Conservation (phyloP, 2,797 vertebrate species). For the Protonibea diacanthus region DNA sequence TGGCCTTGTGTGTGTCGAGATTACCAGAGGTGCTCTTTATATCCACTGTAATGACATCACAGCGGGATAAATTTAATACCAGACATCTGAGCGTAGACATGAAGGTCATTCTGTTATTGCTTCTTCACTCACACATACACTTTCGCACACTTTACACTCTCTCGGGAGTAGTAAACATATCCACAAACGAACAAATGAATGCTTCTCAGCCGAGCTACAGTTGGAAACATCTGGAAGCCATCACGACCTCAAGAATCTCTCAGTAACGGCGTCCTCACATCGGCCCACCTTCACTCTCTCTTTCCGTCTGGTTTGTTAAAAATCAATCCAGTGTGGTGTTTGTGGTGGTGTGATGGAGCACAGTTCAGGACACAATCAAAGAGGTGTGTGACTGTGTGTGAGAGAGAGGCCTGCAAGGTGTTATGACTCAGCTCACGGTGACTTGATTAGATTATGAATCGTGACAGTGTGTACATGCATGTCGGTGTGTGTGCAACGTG, state of each 20-base stretch:
- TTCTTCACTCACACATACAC: constrained; percentile 21
- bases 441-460: constrained; percentile 59
- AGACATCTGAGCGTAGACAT: constrained; percentile 43
- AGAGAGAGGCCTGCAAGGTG: constrained; percentile 54
- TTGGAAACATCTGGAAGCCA: constrained; percentile 63
- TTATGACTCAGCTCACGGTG: constrained; percentile 54
- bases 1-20: constrained; percentile 20
- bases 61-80: constrained; percentile 53
- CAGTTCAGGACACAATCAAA: constrained; percentile 34
- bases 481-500: constrained; percentile 30
- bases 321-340: constrained; percentile 17
- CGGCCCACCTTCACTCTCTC: constrained; percentile 21
- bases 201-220: constrained; percentile 22
- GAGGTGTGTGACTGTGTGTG: constrained; percentile 50
- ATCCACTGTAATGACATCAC: constrained; percentile 42
- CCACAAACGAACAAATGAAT: constrained; percentile 5
- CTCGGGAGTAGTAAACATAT: constrained; percentile 39
- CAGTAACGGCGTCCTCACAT: constrained; percentile 22
- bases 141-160: not conserved
- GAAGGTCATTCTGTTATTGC: constrained; percentile 58
- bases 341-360: constrained; percentile 12
- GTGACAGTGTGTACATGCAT: constrained; percentile 44
- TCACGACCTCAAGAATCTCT: constrained; percentile 45
- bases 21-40: constrained; percentile 34
- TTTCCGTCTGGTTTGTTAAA: constrained; percentile 12